A percentile compares a stretch with the other conserved stretches of the same genome.
These are phyloP conservation scores for Drosophila buzzatii DNA, from an alignment of 2,888 invertebrate genomes.

Conservation along the genomic window DNA sequence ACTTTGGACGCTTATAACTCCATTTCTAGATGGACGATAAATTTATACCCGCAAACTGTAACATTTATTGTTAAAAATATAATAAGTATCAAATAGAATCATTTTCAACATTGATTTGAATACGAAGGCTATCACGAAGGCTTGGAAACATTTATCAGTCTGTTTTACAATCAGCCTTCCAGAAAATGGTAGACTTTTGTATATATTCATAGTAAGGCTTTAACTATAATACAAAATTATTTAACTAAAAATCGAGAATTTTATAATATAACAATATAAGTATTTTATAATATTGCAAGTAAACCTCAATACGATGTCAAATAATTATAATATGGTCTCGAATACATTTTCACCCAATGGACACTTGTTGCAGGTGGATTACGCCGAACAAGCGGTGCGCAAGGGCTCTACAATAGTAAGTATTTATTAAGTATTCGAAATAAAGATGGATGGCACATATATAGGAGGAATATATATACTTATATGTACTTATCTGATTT, in stretches of 20 bases:
- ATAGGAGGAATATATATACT: too few species aligned
- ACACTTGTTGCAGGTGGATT: constrained; percentile 99
- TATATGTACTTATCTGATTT: too few species aligned
- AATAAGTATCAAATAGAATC: too few species aligned
- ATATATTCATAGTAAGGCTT: neutral
- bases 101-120: neutral
- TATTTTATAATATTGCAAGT: neutral
- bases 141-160: neutral
- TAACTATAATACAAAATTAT: neutral
- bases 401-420: constrained; percentile 99
- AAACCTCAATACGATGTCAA: neutral
- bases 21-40: too few species aligned
- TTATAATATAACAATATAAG: too few species aligned
- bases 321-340: constrained; percentile 93
- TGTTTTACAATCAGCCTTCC: neutral
- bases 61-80: too few species aligned
- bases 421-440: constrained; percentile 50
- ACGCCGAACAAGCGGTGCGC: constrained; percentile 99
- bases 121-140: neutral
- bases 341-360: constrained; percentile 99
- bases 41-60: too few species aligned
- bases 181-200: neutral
- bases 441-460: neutral
- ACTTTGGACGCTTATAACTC: too few species aligned
- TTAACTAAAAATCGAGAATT: too few species aligned